phyloP scores from a whole-genome alignment of 2,113 vertebrate species.

The Pelvicachromis taeniatus region DNA sequence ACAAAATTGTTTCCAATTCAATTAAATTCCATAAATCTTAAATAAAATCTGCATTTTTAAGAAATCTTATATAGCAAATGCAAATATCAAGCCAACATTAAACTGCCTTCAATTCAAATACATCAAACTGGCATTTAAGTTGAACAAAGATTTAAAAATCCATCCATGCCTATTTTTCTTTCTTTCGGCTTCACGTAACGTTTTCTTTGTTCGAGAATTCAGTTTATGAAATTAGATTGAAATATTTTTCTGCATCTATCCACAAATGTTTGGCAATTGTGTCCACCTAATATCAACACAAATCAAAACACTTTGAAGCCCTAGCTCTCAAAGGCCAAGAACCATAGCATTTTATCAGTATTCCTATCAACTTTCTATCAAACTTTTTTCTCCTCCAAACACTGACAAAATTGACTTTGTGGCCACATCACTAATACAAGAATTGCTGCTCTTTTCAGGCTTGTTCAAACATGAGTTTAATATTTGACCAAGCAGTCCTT shows the following conservation, averaged over 20 bases:
- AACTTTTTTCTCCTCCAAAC: neutral
- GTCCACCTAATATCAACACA: neutral
- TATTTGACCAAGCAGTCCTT: neutral
- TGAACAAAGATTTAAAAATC: neutral
- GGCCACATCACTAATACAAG: neutral
- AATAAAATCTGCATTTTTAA: neutral
- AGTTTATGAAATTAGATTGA: neutral
- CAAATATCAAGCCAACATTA: neutral
- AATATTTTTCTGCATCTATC: neutral
- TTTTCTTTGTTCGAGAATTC: neutral
- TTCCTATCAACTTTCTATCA: neutral
- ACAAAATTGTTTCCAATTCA: neutral
- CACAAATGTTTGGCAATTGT: neutral
- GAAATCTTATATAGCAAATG: neutral
- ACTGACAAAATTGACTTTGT: neutral
- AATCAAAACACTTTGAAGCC: neutral
- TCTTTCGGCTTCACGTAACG: neutral
- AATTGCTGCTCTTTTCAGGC: neutral
- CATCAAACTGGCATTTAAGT: neutral
- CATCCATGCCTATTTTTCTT: neutral
- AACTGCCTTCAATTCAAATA: neutral
- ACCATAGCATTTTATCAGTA: neutral
- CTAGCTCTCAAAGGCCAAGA: neutral
- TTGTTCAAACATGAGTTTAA: neutral
- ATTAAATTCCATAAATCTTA: neutral